phyloP scores from a whole-genome alignment of 2,888 invertebrate species.

The Odontothrips loti region DNA sequence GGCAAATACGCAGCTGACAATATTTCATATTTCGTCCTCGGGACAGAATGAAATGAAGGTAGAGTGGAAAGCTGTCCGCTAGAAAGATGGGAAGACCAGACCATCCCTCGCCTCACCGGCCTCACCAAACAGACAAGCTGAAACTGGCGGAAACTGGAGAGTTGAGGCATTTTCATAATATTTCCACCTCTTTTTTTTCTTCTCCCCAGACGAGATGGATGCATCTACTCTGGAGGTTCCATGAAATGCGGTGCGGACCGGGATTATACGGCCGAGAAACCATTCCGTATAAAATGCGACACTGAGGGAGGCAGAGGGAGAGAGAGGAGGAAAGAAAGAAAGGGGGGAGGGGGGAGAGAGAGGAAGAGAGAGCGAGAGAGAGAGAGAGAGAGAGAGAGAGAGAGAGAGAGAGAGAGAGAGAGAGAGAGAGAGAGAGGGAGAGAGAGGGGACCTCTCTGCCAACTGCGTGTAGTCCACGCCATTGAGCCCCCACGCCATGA shows the following conservation, averaged over 20 bases:
- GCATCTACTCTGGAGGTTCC: not conserved
- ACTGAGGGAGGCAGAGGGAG: conserved; percentile 24
- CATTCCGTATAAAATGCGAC: conserved; percentile 27
- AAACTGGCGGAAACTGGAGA: too few species aligned
- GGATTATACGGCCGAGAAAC: conserved; percentile 27
- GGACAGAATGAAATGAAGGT: too few species aligned
- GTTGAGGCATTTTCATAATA: too few species aligned
- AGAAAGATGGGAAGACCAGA: too few species aligned
- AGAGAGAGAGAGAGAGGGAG: conserved; percentile 29
- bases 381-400: conserved; percentile 29
- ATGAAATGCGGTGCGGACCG: not conserved
- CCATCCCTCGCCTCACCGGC: too few species aligned
- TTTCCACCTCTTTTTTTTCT: not conserved
- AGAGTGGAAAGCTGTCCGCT: too few species aligned
- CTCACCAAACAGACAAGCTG: too few species aligned
- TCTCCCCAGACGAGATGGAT: not conserved
- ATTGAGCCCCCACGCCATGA: conserved; percentile 29
- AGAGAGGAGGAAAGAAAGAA: conserved; percentile 17
- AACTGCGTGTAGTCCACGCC: conserved; percentile 29
- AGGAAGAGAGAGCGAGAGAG: conserved; percentile 17
- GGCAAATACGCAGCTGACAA: not conserved
- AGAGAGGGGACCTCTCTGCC: conserved; percentile 31
- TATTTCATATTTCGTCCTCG: not conserved
- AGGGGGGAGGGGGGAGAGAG: conserved; percentile 30
- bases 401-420: conserved; percentile 30